Evolutionary conservation across 2,797 vertebrate genomes (phyloP), one percentile per base, ranked within the genome.

Genomic region (Leptoclinus maculatus): DNA sequence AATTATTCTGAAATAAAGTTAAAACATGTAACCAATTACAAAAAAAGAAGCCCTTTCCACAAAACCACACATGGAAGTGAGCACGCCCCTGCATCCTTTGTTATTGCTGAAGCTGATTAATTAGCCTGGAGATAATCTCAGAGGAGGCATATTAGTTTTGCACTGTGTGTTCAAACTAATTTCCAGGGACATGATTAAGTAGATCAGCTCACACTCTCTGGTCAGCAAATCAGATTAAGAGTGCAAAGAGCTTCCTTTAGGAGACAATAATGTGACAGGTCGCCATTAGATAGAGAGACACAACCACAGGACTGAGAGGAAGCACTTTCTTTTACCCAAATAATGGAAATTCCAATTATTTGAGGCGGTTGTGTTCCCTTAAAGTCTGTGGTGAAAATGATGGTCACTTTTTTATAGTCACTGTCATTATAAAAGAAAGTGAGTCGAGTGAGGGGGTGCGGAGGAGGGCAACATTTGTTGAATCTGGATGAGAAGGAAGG

Each of bases 121-220:
- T 88, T 71, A 84, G 38, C 64, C 27, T 4, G 11, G n/a, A 73
- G 70, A 76, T 72, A 84, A 88, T 87, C 82, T 78, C 76, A 83
- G 59, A 80, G 78, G 74, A 75, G 71, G 63, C 11, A 7, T 21
- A 68, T 83, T 83, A 57, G 60, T 76, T 85, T 75, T 27, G 62
- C 32, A 19, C 56, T 78, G 41, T 57, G 63, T 80, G 51, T 80
- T 78, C 11, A 49, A 59, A 80, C 66, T 78, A 60, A 85, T 87
- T 78, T 85, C 84, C 78, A 86, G 82, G 63, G 80, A 90, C 63
- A 76, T 56, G 8, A 87, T 88, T 90, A 90, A 88, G 39, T 53
- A 71, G 54, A 89, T 83, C 68, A 78, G 51, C 66, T 88, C 80
- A 54, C 73, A 66, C 66, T 76, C 51, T 71, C 53, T 51, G 65